Conservation (phyloP, 2,113 vertebrate species). For the Neogobius melanostomus region DNA sequence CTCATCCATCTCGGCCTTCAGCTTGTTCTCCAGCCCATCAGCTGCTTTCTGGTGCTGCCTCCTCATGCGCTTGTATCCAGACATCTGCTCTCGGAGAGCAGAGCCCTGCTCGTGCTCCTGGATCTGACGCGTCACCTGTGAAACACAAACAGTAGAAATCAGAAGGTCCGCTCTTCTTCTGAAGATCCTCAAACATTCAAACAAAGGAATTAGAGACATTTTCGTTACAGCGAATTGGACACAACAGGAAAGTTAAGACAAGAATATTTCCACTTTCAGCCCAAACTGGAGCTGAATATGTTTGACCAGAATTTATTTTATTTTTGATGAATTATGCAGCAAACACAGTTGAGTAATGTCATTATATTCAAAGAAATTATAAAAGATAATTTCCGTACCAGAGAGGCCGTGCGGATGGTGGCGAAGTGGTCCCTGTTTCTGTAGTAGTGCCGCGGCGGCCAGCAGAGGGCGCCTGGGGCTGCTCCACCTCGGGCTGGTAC, state of each 20-base stretch:
- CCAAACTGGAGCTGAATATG: too few species aligned
- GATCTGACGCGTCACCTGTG: slow-evolving; percentile 86
- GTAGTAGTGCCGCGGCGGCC: slow-evolving; percentile 77
- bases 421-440: slow-evolving; percentile 89
- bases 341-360: too few species aligned
- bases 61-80: slow-evolving; percentile 90
- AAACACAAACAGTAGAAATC: too few species aligned
- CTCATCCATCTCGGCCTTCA: slow-evolving; percentile 89
- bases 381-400: slow-evolving; percentile 63
- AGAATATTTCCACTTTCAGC: too few species aligned
- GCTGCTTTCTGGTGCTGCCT: slow-evolving; percentile 93
- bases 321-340: neutral
- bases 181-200: too few species aligned
- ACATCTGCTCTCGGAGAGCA: slow-evolving; percentile 88
- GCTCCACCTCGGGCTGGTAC: slow-evolving; percentile 87
- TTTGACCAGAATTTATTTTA: too few species aligned
- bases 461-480: slow-evolving; percentile 77
- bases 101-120: slow-evolving; percentile 93
- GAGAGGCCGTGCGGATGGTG: slow-evolving; percentile 87
- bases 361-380: too few species aligned
- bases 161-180: too few species aligned
- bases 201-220: too few species aligned
- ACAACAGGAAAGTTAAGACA: too few species aligned
- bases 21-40: slow-evolving; percentile 87
- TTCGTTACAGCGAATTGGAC: too few species aligned